Percentiles rank a stretch among this genome's conserved stretches.
phyloP scores from a whole-genome alignment of 2,113 vertebrate species.

The Tachysurus fulvidraco region DNA sequence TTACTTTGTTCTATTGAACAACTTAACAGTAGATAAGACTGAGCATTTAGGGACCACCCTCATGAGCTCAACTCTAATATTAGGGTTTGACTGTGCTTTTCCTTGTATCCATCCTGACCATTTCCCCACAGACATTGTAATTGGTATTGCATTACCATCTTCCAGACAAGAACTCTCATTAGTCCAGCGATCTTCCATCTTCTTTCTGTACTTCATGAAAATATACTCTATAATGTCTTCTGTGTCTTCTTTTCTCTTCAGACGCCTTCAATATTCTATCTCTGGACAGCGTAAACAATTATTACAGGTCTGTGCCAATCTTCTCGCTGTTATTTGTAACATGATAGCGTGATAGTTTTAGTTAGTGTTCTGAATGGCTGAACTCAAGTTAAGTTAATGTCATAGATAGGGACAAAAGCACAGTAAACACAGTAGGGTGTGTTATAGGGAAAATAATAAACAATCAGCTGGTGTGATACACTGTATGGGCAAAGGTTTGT shows the following conservation, averaged over 20 bases:
- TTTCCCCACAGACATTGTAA: slow-evolving; percentile 13
- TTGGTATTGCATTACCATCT: slow-evolving; percentile 37
- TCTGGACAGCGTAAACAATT: slow-evolving; percentile 86
- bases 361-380: not conserved
- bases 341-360: not conserved
- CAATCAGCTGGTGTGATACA: not conserved
- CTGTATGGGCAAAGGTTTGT: not conserved
- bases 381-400: not conserved
- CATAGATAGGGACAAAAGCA: not conserved
- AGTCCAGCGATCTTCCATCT: not conserved
- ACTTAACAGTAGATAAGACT: not conserved
- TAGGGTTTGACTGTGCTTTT: not conserved
- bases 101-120: slow-evolving; percentile 19
- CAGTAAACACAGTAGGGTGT: not conserved
- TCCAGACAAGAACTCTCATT: slow-evolving; percentile 18
- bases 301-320: slow-evolving; percentile 85
- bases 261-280: slow-evolving; percentile 93
- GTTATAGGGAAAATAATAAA: not conserved
- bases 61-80: slow-evolving; percentile 12
- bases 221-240: not conserved
- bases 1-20: not conserved
- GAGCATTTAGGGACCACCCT: not conserved
- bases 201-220: slow-evolving; percentile 10
- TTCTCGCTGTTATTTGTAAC: not conserved
- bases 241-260: slow-evolving; percentile 65